Conservation (phyloP, 2,113 vertebrate species). For the Aramus guarauna region DNA sequence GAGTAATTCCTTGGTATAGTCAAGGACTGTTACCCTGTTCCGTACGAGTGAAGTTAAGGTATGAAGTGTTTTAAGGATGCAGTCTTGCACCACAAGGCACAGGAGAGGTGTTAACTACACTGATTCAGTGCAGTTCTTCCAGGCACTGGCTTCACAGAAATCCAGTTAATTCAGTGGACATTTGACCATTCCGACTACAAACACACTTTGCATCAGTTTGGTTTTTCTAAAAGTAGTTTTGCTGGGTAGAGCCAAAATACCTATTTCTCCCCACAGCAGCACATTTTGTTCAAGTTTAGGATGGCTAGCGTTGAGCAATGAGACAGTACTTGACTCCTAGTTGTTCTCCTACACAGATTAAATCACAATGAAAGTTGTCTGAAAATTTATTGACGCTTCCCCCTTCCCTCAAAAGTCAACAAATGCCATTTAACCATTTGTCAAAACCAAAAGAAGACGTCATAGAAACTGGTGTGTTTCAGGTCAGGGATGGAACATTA, state of each 20-base stretch:
- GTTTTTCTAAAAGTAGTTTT: background rate
- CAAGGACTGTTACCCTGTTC: background rate
- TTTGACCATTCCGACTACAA: background rate
- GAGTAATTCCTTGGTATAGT: background rate
- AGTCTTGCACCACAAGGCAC: background rate
- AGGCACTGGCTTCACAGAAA: background rate
- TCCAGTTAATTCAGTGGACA: background rate
- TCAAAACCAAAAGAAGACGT: background rate
- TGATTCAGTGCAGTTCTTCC: background rate
- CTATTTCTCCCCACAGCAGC: background rate
- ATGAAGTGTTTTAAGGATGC: background rate
- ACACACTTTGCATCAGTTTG: background rate
- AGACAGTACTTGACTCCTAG: background rate
- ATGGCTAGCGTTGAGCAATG: background rate
- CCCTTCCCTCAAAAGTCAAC: background rate
- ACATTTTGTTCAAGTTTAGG: background rate
- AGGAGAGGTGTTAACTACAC: background rate
- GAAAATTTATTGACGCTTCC: background rate
- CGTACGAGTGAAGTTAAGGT: background rate
- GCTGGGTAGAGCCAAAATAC: background rate
- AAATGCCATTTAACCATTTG: background rate
- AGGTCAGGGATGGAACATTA: background rate
- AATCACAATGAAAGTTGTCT: background rate
- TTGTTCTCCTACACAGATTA: background rate
- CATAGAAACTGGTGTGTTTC: background rate